A percentile compares a stretch with the other conserved stretches of the same genome.
Conservation (phyloP, 2,797 vertebrate species). For the Epinephelus malabaricus region DNA sequence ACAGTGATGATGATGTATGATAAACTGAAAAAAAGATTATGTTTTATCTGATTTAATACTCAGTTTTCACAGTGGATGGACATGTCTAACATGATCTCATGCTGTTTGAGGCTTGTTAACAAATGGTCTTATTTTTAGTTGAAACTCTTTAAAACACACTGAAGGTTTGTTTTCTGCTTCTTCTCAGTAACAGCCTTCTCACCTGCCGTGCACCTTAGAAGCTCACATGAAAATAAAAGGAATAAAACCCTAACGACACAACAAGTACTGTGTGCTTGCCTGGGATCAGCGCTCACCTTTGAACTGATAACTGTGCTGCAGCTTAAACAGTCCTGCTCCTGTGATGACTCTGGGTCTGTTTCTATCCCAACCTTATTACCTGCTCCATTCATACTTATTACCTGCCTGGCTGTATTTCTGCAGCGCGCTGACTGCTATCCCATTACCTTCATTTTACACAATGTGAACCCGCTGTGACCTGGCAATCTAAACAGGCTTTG, state of each 20-base stretch:
- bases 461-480: slow-evolving; percentile 77
- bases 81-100: not conserved
- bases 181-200: slow-evolving; percentile 18
- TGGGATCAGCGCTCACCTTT: slow-evolving; percentile 72
- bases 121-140: slow-evolving; percentile 15
- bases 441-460: slow-evolving; percentile 81
- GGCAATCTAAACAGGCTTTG: slow-evolving; percentile 81
- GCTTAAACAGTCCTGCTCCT: slow-evolving; percentile 70
- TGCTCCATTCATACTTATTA: slow-evolving; percentile 80
- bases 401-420: slow-evolving; percentile 74
- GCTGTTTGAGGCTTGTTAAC: not conserved
- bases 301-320: slow-evolving; percentile 67
- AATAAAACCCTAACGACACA: slow-evolving; percentile 34
- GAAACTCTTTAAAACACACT: not conserved
- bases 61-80: not conserved
- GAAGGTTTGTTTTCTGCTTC: not conserved
- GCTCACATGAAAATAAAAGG: slow-evolving; percentile 37
- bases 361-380: slow-evolving; percentile 79
- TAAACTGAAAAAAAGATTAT: not conserved
- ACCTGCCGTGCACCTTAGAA: slow-evolving; percentile 28
- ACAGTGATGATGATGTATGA: not conserved
- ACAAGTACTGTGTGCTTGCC: slow-evolving; percentile 51
- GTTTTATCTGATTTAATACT: not conserved
- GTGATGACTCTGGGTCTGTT: slow-evolving; percentile 73
- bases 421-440: slow-evolving; percentile 70